Evolutionary conservation across 2,888 invertebrate genomes (phyloP).

Genomic region (Mesochorus sp.): DNA sequence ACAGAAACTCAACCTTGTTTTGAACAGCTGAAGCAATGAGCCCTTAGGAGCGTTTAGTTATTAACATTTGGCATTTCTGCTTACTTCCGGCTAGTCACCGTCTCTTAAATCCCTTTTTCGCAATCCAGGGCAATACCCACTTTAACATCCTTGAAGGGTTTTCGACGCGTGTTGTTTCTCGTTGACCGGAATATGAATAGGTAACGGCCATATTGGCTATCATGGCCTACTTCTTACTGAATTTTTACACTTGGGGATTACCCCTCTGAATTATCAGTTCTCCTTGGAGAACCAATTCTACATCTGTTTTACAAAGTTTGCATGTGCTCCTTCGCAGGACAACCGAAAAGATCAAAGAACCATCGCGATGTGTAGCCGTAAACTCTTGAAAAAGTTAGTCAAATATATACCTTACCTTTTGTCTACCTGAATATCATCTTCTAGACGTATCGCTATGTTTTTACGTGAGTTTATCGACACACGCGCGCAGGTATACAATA

Average conservation of each 20-base stretch:
- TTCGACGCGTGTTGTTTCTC: too few species aligned
- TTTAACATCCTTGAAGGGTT: too few species aligned
- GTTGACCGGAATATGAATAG: too few species aligned
- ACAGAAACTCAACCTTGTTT: constrained; percentile 26
- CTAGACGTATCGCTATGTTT: background rate
- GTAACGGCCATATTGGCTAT: too few species aligned
- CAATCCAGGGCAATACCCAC: background rate
- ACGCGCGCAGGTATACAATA: background rate
- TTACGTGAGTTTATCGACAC: constrained; percentile 2
- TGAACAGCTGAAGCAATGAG: constrained; percentile 43
- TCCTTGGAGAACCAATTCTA: constrained; percentile 7
- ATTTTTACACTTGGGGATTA: constrained; percentile 6
- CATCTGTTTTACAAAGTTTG: constrained; percentile 62
- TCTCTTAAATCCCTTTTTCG: background rate
- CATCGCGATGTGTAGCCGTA: constrained; percentile 38
- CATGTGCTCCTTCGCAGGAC: background rate
- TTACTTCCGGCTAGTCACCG: constrained; percentile 23
- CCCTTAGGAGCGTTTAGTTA: constrained; percentile 11
- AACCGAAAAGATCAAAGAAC: constrained; percentile 32
- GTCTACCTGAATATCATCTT: too few species aligned
- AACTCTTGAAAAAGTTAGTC: constrained; percentile 16
- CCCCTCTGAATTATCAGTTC: constrained; percentile 35
- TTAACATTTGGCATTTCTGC: background rate
- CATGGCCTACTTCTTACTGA: background rate
- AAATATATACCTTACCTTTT: constrained; percentile 53